Percentiles rank a stretch among this genome's conserved stretches.
Evolutionary conservation across 2,888 invertebrate species (phyloP).

Genomic region (Melipona beecheii): DNA sequence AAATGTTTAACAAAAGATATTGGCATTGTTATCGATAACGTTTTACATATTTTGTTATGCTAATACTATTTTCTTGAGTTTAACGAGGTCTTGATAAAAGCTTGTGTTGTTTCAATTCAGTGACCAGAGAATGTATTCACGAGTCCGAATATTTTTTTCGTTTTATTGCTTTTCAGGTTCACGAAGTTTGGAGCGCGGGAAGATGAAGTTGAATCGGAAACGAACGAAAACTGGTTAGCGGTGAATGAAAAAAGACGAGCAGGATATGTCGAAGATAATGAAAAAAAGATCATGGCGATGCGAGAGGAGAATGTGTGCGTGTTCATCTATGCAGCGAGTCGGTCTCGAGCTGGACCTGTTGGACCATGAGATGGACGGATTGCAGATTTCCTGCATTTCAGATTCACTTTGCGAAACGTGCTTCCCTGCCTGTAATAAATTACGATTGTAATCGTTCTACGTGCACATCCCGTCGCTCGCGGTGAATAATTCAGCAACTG

Average conservation of each 20-base stretch:
- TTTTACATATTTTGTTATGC: slow-evolving; percentile 1
- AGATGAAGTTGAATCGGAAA: slow-evolving; percentile 40
- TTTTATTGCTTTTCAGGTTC: neutral
- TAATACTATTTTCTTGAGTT: too few relatives aligned
- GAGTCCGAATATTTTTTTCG: neutral
- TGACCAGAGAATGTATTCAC: neutral
- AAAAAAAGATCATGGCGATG: slow-evolving; percentile 56
- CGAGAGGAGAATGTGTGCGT: slow-evolving; percentile 50
- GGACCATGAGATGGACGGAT: slow-evolving; percentile 65
- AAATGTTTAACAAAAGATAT: too few relatives aligned
- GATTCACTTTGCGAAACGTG: slow-evolving; percentile 66
- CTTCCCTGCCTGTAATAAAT: slow-evolving; percentile 65
- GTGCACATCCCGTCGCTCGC: slow-evolving; percentile 41
- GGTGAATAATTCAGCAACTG: slow-evolving; percentile 47
- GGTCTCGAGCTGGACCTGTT: slow-evolving; percentile 22
- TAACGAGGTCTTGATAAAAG: too few relatives aligned
- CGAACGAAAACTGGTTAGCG: slow-evolving; percentile 53
- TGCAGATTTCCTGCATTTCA: slow-evolving; percentile 66
- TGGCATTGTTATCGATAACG: neutral
- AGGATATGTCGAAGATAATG: slow-evolving; percentile 58
- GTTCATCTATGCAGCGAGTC: slow-evolving; percentile 52
- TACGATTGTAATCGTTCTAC: slow-evolving; percentile 67
- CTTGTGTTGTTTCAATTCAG: too few relatives aligned
- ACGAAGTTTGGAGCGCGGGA: neutral
- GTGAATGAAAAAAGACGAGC: slow-evolving; percentile 36